Evolutionary conservation across 2,797 vertebrate species (phyloP).

Genomic region (Pristis pectinata): DNA sequence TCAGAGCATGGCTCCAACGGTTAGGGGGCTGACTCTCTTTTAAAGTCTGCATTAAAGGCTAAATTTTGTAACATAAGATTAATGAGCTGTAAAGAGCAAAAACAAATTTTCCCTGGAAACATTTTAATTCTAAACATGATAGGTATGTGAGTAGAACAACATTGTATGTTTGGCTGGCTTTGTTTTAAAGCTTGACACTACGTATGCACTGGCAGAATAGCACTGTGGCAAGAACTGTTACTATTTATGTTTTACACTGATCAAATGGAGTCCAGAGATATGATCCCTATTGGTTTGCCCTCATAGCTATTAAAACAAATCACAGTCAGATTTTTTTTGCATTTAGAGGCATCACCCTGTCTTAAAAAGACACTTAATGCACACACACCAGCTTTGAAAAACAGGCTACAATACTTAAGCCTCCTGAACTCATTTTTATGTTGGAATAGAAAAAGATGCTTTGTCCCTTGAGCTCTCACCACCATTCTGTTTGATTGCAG

Average conservation of each 20-base stretch:
- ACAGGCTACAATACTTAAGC: not conserved
- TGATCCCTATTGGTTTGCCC: not conserved
- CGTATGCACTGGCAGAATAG: not conserved
- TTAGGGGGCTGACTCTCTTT: not conserved
- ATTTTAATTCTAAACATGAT: not conserved
- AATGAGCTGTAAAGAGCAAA: conserved; percentile 11
- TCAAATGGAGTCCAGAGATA: not conserved
- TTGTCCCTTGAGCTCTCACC: not conserved
- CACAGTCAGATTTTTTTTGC: not conserved
- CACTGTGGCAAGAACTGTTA: not conserved
- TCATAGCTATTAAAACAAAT: not conserved
- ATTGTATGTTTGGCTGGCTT: not conserved
- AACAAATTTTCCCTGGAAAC: not conserved
- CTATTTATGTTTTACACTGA: not conserved
- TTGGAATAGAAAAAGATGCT: not conserved
- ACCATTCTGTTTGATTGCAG: not conserved
- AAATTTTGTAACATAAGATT: not conserved
- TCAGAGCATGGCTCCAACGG: not conserved
- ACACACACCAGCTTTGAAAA: not conserved
- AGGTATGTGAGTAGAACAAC: not conserved
- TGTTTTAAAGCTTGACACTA: not conserved
- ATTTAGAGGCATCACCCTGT: not conserved
- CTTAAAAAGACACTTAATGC: not conserved
- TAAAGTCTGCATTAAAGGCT: not conserved
- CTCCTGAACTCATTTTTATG: not conserved